Evolutionary conservation across 2,888 invertebrate species (phyloP), one percentile per base, ranked within the genome.

Genomic region (Charanyca ferruginea): DNA sequence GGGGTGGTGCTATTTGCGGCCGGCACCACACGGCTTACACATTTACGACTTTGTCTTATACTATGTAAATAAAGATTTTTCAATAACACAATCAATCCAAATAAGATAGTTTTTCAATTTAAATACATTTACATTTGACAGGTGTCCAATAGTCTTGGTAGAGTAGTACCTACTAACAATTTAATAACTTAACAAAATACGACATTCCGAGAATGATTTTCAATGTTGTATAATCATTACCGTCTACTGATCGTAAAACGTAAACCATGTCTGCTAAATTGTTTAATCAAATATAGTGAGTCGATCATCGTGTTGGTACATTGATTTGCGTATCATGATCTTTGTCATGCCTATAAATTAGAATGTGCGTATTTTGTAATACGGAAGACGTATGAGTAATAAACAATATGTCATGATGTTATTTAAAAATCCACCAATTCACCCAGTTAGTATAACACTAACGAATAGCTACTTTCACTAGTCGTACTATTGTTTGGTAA

Each of bases 201-300:
- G 1, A 28, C 45, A 45, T 54, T 42, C 35, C n/a, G 0, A 38
- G 28, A 44, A 44, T 45, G 1, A 48, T 55, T 55, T 44, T 47
- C 52, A 57, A 48, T 47, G 23, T 73, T 63, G 23, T 44, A 45
- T 62, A 57, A 73, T 73, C 38, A 58, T 38, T n/a, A 48, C 28
- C 6, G 20, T 44, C 22, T 25, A 35, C 18, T 22, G 52, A 42
- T 16, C 42, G 16, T 38, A 20, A 38, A n/a, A 47, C n/a, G 44
- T 60, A 35, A 55, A 18, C 23, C 68, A 25, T 64, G 47, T 57
- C 42, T 52, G 42, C 28, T 53, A 69, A 60, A 79, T 79, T 66
- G 57, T 76, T 79, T 66, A 49, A 60, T 59, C 55, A 79, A 73
- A 79, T 62, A 78, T 53, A 22, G 41, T 45, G 44, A 48, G 38